Evolutionary conservation across 2,888 invertebrate genomes (phyloP).

Genomic region (Dascillus cervinus): DNA sequence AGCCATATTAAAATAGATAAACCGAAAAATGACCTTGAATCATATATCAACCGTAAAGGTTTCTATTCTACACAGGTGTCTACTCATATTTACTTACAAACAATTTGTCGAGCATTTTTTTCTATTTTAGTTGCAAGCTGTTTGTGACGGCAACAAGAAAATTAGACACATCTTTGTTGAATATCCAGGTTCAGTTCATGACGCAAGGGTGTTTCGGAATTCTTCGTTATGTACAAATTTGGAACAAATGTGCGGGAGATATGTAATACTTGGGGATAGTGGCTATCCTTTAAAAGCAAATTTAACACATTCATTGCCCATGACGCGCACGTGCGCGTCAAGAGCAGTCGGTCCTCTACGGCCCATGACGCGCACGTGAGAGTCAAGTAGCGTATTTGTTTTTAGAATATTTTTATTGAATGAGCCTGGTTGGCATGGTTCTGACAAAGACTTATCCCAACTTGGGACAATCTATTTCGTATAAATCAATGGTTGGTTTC

Average conservation of each 20-base stretch:
- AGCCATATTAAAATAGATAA: slow-evolving; percentile 1
- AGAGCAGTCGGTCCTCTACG: no score
- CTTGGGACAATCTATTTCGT: no score
- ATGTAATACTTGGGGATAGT: slow-evolving; percentile 12
- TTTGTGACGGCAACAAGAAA: slow-evolving; percentile 5
- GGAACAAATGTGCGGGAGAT: slow-evolving; percentile 5
- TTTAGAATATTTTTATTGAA: no score
- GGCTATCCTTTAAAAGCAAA: slow-evolving; percentile 9
- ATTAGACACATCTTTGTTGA: slow-evolving; percentile 8
- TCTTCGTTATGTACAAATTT: slow-evolving; percentile 2
- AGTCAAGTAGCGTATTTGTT: no score
- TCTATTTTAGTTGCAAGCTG: slow-evolving; percentile 5
- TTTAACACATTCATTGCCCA: no score
- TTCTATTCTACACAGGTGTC: slow-evolving; percentile 8
- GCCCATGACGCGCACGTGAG: no score
- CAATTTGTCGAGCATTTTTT: no score
- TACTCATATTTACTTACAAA: slow-evolving; percentile 1
- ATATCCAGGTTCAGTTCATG: slow-evolving; percentile 10
- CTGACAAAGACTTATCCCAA: no score
- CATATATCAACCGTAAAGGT: slow-evolving; percentile 9
- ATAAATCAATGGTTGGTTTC: no score
- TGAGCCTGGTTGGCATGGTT: no score
- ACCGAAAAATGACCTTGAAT: slow-evolving; percentile 2
- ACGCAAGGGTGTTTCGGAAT: slow-evolving; percentile 3
- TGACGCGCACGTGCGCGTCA: no score